A percentile compares a stretch with the other conserved stretches of the same genome.
These are phyloP conservation scores for Mohoua ochrocephala DNA, from an alignment of 2,113 vertebrate species.

Conservation along the genomic window DNA sequence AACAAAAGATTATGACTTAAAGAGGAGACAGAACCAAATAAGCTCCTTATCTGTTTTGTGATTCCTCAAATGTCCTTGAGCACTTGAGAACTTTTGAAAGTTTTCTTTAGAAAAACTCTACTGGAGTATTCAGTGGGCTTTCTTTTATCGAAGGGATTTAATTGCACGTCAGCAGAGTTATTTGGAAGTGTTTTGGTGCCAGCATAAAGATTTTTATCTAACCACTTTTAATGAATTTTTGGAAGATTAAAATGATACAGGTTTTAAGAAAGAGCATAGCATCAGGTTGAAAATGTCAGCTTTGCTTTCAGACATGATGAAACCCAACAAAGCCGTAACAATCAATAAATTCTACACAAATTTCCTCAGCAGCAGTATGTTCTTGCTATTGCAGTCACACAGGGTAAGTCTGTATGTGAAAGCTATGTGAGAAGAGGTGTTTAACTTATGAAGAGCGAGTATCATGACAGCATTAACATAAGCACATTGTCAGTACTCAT, in stretches of 20 bases:
- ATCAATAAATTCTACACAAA: neutral
- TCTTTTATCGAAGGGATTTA: neutral
- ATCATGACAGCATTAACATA: neutral
- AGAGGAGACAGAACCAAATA: neutral
- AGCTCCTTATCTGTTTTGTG: neutral
- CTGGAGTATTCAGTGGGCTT: neutral
- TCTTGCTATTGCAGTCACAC: neutral
- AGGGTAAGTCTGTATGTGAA: neutral
- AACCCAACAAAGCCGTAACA: neutral
- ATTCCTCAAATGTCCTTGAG: neutral
- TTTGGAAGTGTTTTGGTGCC: neutral
- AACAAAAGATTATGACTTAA: neutral
- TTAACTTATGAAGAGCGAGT: neutral
- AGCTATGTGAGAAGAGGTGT: neutral
- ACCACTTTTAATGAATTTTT: neutral
- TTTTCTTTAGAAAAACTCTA: neutral
- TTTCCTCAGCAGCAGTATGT: neutral
- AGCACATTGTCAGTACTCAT: neutral
- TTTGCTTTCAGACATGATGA: neutral
- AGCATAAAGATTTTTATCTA: neutral
- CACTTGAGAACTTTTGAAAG: neutral
- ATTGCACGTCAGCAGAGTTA: neutral
- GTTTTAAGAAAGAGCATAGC: neutral
- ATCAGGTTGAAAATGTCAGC: neutral
- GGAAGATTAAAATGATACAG: neutral